These are phyloP conservation scores for Brienomyrus brachyistius DNA, from an alignment of 2,113 vertebrate genomes.

Conservation along the genomic window DNA sequence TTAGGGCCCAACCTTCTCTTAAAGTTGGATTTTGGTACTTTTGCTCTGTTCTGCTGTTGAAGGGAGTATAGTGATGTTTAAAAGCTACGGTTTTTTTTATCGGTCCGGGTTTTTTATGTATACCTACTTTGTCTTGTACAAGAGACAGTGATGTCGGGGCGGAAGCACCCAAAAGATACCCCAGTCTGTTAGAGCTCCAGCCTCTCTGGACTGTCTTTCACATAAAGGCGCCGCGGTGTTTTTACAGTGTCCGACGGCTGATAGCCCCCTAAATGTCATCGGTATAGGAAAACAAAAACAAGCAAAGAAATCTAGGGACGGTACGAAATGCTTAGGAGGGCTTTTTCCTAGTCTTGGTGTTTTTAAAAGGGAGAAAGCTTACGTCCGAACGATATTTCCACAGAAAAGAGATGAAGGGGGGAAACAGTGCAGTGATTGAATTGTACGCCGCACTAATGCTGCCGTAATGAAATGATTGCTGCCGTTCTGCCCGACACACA, in stretches of 20 bases:
- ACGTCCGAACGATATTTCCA: neutral
- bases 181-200: neutral
- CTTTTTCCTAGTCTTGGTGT: neutral
- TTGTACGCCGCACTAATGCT: slow-evolving; percentile 51
- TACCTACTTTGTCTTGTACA: neutral
- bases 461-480: slow-evolving; percentile 56
- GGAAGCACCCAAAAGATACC: neutral
- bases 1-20: neutral
- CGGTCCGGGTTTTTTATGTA: neutral
- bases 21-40: neutral
- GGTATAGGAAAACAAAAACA: neutral
- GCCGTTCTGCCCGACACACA: slow-evolving; percentile 36
- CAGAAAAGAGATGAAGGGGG: slow-evolving; percentile 13
- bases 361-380: neutral
- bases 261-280: neutral
- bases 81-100: neutral
- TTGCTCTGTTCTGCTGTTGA: neutral
- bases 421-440: slow-evolving; percentile 57
- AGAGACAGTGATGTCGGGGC: neutral
- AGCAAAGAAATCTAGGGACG: neutral
- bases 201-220: neutral
- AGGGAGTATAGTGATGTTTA: neutral
- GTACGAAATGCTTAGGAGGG: neutral
- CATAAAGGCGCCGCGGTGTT: neutral
- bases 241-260: neutral